phyloP scores from a whole-genome alignment of 1,140 invertebrate genomes.

The Megalopta genalis region DNA sequence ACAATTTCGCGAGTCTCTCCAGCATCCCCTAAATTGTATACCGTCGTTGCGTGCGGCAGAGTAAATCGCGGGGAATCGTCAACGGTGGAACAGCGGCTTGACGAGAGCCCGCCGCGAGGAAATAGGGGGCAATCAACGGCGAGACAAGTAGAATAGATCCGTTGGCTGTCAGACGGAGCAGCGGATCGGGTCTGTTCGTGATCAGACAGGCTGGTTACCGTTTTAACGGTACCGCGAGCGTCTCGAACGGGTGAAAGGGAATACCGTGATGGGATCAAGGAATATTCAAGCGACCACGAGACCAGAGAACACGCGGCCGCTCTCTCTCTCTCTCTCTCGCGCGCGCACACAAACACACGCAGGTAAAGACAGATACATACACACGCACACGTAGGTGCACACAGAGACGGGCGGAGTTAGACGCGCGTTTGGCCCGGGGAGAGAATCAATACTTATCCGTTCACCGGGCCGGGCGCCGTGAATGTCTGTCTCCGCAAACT shows the following conservation, averaged over 20 bases:
- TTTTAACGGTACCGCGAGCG: not conserved
- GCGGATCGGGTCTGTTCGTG: not conserved
- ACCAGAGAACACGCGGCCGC: too few species aligned
- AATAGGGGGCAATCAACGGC: not conserved
- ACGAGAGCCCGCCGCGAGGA: not conserved
- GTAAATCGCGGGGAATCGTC: too few species aligned
- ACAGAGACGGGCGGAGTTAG: not conserved
- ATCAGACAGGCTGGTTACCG: not conserved
- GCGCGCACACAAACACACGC: not conserved
- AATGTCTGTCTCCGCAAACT: slow-evolving; percentile 38
- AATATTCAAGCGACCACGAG: not conserved
- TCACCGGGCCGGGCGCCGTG: not conserved
- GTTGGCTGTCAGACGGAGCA: too few species aligned
- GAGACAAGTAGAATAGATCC: not conserved
- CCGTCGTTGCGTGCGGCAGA: too few species aligned
- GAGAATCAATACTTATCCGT: slow-evolving; percentile 37
- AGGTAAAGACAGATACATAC: too few species aligned
- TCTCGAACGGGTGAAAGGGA: not conserved
- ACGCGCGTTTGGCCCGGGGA: not conserved
- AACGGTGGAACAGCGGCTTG: not conserved
- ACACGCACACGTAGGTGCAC: too few species aligned
- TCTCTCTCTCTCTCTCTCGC: too few species aligned
- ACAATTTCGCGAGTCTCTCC: too few species aligned
- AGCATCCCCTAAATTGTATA: too few species aligned
- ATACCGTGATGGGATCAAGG: not conserved